Percentiles rank a stretch among this genome's conserved stretches.
These are phyloP conservation scores for Pterophyllum scalare DNA, from an alignment of 2,113 vertebrate species.

Conservation along the genomic window DNA sequence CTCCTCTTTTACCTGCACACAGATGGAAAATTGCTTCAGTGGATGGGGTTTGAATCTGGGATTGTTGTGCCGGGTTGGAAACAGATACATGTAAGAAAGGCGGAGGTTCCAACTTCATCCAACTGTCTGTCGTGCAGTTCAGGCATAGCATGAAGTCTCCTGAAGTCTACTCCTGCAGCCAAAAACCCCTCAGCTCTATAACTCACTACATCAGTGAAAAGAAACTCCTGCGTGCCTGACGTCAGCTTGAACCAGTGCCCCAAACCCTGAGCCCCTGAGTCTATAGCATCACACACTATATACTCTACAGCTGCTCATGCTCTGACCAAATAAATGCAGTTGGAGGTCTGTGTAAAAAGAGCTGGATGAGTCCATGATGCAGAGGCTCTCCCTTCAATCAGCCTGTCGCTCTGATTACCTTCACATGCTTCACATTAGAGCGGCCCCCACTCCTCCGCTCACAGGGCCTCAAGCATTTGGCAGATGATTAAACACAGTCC, in stretches of 20 bases:
- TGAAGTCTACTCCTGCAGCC: neutral
- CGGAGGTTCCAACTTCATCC: neutral
- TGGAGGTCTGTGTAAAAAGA: constrained; percentile 18
- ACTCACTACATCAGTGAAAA: neutral
- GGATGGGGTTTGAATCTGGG: neutral
- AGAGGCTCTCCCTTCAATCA: neutral
- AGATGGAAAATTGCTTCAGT: neutral
- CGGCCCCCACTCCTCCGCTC: neutral
- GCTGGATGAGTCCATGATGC: neutral
- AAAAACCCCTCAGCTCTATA: neutral
- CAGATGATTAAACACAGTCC: constrained; percentile 33
- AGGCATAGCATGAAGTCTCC: neutral
- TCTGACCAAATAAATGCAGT: neutral
- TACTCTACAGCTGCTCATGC: neutral
- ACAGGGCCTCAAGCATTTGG: constrained; percentile 8
- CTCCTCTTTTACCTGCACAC: neutral
- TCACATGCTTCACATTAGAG: constrained; percentile 40
- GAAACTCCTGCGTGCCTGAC: neutral
- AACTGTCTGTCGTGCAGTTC: rapidly evolving
- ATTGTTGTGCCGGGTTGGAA: neutral
- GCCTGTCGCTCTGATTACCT: constrained; percentile 20
- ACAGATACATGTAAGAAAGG: neutral
- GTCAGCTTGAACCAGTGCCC: neutral
- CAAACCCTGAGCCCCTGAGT: constrained; percentile 22
- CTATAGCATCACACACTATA: neutral